Evolutionary conservation across 1,140 invertebrate species (phyloP).

Genomic region (Diabrotica virgifera): DNA sequence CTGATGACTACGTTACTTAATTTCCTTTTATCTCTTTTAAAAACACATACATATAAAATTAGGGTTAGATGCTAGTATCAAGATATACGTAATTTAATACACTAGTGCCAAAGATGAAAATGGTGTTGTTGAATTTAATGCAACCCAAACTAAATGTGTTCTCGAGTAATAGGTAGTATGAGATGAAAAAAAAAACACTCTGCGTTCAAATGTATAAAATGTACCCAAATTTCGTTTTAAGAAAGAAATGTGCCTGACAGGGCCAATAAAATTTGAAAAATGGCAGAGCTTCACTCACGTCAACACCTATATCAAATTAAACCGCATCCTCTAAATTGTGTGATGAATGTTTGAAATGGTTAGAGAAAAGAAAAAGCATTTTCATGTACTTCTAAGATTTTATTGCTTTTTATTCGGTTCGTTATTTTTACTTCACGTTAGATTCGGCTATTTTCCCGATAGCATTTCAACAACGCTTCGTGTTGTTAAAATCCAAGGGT

Average conservation of each 20-base stretch:
- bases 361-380: conserved; percentile 1
- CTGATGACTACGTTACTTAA: no score
- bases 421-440: neutral
- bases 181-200: no score
- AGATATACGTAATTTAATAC: no score
- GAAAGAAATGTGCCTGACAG: neutral
- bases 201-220: no score
- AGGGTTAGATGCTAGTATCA: no score
- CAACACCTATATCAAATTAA: neutral
- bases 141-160: no score
- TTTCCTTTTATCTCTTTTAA: no score
- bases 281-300: neutral
- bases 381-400: neutral
- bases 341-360: conserved; percentile 1
- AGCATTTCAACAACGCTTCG: neutral
- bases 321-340: neutral
- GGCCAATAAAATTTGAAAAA: conserved; percentile 1
- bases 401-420: conserved; percentile 2
- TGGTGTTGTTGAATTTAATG: no score
- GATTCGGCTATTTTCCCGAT: neutral
- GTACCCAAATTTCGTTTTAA: no score
- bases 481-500: neutral
- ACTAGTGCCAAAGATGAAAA: no score
- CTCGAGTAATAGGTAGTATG: no score
- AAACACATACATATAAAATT: no score